Evolutionary conservation across 2,797 vertebrate species (phyloP), one percentile per base, ranked within the genome.

Genomic region (Poeciliopsis gracilis): DNA sequence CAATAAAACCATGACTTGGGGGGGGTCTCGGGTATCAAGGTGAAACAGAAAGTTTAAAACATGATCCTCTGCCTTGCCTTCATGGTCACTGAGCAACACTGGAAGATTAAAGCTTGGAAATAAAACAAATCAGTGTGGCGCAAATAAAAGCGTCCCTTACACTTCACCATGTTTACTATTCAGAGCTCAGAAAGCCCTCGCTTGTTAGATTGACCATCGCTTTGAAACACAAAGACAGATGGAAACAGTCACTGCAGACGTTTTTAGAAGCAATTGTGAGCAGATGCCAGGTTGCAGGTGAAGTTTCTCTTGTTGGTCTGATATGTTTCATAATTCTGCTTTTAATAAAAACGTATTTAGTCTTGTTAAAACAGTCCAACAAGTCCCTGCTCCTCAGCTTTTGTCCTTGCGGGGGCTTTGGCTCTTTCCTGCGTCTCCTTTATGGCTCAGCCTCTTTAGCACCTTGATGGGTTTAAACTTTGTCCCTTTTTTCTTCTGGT

Each of bases 381-480:
- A 5, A 5, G 89, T 82, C 63, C 80, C 71, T 13, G 77, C 28
- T 6, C 71, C 73, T 94, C 91, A 95, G 88, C 92, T 95, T 79
- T 95, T 95, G 46, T 96, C 95, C 73, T 96, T 96, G 11, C 59
- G 88, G 9, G 93, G 93, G 82, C 94, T 94, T 66, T 53, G 86
- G 72, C 89, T 91, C 76, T 94, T 97, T 77, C 95, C 95, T 70
- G 94, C 82, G 10, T 98, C 98, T 41, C 96, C 96, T 93, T 98
- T 99, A 77, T 95, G 96, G 85, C 97, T 96, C 85, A 99, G 94
- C 79, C 98, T 94, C 93, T 98, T 99, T 73, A 99, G 93, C 86
- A 98, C 95, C 88, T 99, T 99, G 82, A 98, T 98, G 81, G 97
- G 96, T 93, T 99, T 99, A 91, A 99, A 99, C 92, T 98, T 99